Evolutionary conservation across 2,797 vertebrate genomes (phyloP).

Genomic region (Takifugu ocellatus): DNA sequence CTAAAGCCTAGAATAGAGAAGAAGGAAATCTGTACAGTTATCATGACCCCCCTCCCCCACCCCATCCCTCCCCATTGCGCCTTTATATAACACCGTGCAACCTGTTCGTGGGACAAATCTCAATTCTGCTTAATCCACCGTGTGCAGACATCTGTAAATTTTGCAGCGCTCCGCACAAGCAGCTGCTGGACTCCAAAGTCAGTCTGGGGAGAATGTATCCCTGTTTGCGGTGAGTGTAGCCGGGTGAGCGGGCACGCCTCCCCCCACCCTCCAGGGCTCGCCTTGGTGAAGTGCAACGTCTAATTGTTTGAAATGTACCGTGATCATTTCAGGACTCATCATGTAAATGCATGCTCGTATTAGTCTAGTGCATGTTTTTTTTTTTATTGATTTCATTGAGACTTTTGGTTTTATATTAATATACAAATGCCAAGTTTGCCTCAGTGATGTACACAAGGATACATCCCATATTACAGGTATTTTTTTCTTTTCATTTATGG

Average conservation of each 20-base stretch:
- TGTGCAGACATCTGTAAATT: slow-evolving; percentile 68
- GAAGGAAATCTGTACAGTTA: slow-evolving; percentile 50
- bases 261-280: neutral
- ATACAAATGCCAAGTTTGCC: slow-evolving; percentile 68
- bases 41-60: slow-evolving; percentile 7
- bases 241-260: slow-evolving; percentile 8
- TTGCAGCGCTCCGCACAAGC: slow-evolving; percentile 42
- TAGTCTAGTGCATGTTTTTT: slow-evolving; percentile 74
- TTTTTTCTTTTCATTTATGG: slow-evolving; percentile 11
- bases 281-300: slow-evolving; percentile 29
- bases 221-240: slow-evolving; percentile 42
- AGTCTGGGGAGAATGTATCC: slow-evolving; percentile 66
- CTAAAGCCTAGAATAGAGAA: slow-evolving; percentile 16
- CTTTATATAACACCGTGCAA: slow-evolving; percentile 64
- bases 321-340: slow-evolving; percentile 72
- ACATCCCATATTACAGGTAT: slow-evolving; percentile 16
- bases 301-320: slow-evolving; percentile 49
- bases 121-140: slow-evolving; percentile 65
- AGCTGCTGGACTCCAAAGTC: slow-evolving; percentile 47
- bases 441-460: slow-evolving; percentile 61
- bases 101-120: slow-evolving; percentile 48
- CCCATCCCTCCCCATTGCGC: slow-evolving; percentile 44
- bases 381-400: slow-evolving; percentile 37
- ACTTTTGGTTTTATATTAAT: slow-evolving; percentile 24
- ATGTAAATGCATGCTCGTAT: slow-evolving; percentile 80